phyloP scores from a whole-genome alignment of 1,140 invertebrate genomes.

The Tetraneura akinire region DNA sequence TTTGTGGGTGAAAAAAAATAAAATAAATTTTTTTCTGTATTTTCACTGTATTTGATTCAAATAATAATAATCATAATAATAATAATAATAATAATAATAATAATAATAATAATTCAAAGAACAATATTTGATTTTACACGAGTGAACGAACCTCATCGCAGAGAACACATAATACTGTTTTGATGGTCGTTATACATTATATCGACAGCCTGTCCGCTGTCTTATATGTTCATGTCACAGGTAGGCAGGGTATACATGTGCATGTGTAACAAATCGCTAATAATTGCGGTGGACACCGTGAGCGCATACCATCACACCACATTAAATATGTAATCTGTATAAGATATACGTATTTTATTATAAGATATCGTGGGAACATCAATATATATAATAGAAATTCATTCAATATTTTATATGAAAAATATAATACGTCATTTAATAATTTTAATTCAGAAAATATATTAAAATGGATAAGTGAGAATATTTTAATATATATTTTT shows the following conservation, averaged over 20 bases:
- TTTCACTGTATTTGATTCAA: no score
- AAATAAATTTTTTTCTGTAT: no score
- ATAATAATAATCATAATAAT: no score
- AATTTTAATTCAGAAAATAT: neutral
- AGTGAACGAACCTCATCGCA: conserved; percentile 15
- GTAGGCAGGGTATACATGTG: neutral
- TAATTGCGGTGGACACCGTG: conserved; percentile 26
- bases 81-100: neutral
- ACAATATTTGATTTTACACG: neutral
- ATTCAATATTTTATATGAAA: no score
- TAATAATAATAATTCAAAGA: neutral
- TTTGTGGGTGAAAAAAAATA: neutral
- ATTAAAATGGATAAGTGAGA: neutral
- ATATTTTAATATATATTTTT: no score
- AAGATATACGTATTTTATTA: neutral
- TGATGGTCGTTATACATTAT: neutral
- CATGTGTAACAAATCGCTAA: conserved; percentile 49
- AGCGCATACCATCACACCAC: conserved; percentile 24
- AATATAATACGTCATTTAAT: neutral
- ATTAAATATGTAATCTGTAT: neutral
- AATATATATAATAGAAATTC: neutral
- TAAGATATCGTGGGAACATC: neutral
- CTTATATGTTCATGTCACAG: no score
- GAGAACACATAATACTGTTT: neutral
- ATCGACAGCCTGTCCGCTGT: neutral